A percentile compares a stretch with the other conserved stretches of the same genome.
Conservation (phyloP, 2,113 vertebrate species). For the Castor canadensis region DNA sequence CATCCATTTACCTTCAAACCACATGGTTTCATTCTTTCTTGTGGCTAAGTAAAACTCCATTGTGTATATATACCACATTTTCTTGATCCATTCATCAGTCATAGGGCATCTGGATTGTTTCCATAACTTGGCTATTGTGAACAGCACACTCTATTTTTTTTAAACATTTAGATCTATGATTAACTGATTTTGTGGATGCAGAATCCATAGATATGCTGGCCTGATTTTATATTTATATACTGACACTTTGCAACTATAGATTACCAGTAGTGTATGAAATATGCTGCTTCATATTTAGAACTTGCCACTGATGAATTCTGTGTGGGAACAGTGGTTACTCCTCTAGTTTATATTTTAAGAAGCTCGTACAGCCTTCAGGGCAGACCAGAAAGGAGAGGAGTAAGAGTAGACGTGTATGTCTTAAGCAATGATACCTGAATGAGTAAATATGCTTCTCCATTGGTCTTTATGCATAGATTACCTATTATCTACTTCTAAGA, state of each 20-base stretch:
- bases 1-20: too few relatives aligned
- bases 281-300: background rate
- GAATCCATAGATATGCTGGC: background rate
- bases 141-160: too few relatives aligned
- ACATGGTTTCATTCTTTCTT: too few relatives aligned
- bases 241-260: background rate
- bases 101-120: too few relatives aligned
- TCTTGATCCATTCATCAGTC: too few relatives aligned
- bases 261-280: background rate
- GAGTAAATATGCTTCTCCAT: rapidly evolving
- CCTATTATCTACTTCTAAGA: background rate
- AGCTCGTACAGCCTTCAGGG: background rate
- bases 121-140: too few relatives aligned
- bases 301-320: background rate
- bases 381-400: background rate
- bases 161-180: background rate
- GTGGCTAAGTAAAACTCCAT: too few relatives aligned
- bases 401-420: background rate
- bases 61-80: too few relatives aligned
- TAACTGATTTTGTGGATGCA: background rate
- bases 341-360: background rate
- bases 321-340: background rate
- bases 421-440: background rate
- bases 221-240: background rate
- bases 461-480: background rate